phyloP scores from a whole-genome alignment of 2,113 vertebrate species.

The Chiloscyllium plagiosum region DNA sequence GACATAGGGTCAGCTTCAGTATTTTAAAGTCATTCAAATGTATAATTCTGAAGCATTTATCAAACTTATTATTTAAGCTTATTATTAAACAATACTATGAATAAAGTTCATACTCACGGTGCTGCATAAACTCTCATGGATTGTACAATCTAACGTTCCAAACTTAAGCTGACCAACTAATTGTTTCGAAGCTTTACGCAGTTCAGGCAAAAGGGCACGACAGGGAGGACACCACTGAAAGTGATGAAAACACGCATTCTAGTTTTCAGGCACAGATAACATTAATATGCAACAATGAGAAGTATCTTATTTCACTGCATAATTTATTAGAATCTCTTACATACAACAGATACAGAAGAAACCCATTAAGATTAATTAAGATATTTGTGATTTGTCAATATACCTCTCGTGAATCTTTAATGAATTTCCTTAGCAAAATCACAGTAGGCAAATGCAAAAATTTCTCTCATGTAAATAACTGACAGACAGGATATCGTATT shows the following conservation, averaged over 20 bases:
- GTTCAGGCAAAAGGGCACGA: slow-evolving; percentile 82
- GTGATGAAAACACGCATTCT: slow-evolving; percentile 38
- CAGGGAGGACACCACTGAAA: slow-evolving; percentile 94
- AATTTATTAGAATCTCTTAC: background rate
- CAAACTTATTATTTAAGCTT: background rate
- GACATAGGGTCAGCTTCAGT: background rate
- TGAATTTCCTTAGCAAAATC: background rate
- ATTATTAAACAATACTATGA: background rate
- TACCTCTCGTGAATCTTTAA: background rate
- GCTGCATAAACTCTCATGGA: slow-evolving; percentile 84
- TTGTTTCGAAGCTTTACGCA: slow-evolving; percentile 90
- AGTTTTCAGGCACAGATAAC: background rate
- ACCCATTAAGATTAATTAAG: background rate
- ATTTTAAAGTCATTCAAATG: background rate
- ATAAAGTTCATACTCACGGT: slow-evolving; percentile 57
- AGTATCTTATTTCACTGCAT: background rate
- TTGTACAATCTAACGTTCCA: slow-evolving; percentile 89
- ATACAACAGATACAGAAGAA: background rate
- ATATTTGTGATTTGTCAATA: background rate
- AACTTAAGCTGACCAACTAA: slow-evolving; percentile 85
- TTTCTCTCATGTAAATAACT: background rate
- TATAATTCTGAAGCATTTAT: background rate
- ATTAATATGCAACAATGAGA: background rate
- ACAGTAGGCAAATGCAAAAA: background rate
- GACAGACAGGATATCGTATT: background rate